Conservation (phyloP, 2,797 vertebrate species). For the Gymnodraco acuticeps region DNA sequence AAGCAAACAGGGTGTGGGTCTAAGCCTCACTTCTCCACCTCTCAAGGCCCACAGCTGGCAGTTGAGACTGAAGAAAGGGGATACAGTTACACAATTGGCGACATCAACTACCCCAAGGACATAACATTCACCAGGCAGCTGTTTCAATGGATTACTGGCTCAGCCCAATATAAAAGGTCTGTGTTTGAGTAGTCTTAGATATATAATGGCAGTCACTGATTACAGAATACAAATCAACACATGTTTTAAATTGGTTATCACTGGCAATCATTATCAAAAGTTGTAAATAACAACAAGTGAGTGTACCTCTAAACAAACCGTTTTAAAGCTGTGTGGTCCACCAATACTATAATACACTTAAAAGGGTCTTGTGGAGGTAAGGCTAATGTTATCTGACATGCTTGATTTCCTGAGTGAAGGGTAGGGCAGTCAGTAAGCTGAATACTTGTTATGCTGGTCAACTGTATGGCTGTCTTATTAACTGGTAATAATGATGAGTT, state of each 20-base stretch:
- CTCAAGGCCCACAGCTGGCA: constrained; percentile 65
- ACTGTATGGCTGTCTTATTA: neutral
- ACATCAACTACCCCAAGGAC: constrained; percentile 62
- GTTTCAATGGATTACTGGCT: constrained; percentile 42
- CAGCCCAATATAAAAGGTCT: constrained; percentile 5
- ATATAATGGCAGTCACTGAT: neutral
- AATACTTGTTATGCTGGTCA: constrained; percentile 13
- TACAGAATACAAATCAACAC: neutral
- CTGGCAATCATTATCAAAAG: neutral
- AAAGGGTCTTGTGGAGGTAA: constrained; percentile 1
- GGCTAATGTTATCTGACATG: constrained; percentile 3
- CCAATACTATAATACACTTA: neutral
- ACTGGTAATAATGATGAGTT: neutral
- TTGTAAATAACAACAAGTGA: neutral
- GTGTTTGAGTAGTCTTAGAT: constrained; percentile 6
- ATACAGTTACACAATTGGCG: constrained; percentile 69
- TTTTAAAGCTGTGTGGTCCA: neutral
- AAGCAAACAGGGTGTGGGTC: constrained; percentile 60
- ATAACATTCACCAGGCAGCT: constrained; percentile 70
- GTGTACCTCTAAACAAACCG: neutral
- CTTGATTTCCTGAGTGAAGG: neutral
- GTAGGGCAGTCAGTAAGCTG: constrained; percentile 42
- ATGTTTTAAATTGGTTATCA: neutral
- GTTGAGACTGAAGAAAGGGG: constrained; percentile 52
- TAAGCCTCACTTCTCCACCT: constrained; percentile 51